Evolutionary conservation across 2,113 vertebrate species (phyloP).

Genomic region (Noctilio leporinus): DNA sequence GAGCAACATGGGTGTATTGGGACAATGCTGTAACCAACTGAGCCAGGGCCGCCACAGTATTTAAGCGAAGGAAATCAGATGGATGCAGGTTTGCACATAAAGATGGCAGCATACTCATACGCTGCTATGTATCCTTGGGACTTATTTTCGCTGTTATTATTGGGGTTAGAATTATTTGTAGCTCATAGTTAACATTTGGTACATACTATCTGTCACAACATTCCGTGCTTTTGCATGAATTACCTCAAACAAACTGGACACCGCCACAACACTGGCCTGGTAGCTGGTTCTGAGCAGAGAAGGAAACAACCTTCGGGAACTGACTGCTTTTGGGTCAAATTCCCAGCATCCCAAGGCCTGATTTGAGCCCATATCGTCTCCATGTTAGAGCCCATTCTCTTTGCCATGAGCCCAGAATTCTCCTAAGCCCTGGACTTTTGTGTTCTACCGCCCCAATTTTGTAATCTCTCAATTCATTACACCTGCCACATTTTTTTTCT

Average conservation of each 20-base stretch:
- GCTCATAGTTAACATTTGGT: background rate
- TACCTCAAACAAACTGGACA: background rate
- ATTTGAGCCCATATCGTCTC: background rate
- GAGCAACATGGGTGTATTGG: background rate
- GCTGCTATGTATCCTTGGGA: background rate
- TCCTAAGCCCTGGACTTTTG: constrained; percentile 34
- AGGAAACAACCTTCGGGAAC: background rate
- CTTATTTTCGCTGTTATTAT: background rate
- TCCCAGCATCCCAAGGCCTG: background rate
- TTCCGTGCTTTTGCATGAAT: background rate
- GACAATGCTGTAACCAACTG: background rate
- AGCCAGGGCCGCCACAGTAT: background rate
- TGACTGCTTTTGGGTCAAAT: background rate
- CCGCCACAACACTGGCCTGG: accelerated
- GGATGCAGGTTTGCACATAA: background rate
- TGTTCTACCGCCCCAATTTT: constrained; percentile 1
- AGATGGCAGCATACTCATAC: background rate
- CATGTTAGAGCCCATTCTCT: background rate
- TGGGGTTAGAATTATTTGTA: background rate
- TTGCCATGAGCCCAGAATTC: background rate
- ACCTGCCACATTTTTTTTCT: constrained; percentile 33
- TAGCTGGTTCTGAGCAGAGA: background rate
- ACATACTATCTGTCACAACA: accelerated
- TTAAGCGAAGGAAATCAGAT: background rate
- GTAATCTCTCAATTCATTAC: constrained; percentile 52